phyloP scores from a whole-genome alignment of 2,888 invertebrate species.

The Melanargia galathea region DNA sequence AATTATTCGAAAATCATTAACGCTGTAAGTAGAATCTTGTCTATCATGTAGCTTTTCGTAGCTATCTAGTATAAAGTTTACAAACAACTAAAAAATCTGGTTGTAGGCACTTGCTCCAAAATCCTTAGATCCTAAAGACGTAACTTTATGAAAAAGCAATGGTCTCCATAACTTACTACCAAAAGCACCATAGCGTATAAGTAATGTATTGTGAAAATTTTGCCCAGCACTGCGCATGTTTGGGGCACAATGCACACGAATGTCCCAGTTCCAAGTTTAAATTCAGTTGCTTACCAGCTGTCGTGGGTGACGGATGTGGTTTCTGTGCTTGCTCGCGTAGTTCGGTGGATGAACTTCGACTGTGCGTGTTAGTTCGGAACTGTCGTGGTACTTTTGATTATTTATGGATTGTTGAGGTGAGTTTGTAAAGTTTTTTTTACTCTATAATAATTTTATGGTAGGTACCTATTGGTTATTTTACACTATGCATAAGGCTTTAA shows the following conservation, averaged over 20 bases:
- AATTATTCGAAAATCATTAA: no score
- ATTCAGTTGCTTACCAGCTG: slow-evolving; percentile 41
- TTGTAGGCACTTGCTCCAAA: no score
- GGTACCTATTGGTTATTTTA: neutral
- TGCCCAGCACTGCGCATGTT: slow-evolving; percentile 41
- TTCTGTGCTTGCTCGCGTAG: slow-evolving; percentile 31
- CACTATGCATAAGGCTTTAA: no score
- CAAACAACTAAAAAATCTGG: no score
- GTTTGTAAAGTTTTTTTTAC: neutral
- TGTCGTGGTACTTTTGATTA: slow-evolving; percentile 35
- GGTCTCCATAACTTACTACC: slow-evolving; percentile 25
- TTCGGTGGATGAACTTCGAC: slow-evolving; percentile 40
- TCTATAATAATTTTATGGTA: neutral
- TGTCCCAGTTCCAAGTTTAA: slow-evolving; percentile 40
- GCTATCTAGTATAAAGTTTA: no score
- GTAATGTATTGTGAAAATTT: slow-evolving; percentile 34
- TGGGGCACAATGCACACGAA: slow-evolving; percentile 40
- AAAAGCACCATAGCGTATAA: slow-evolving; percentile 16
- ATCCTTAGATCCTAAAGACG: no score
- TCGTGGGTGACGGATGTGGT: slow-evolving; percentile 36
- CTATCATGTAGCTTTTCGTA: no score
- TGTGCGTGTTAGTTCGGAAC: slow-evolving; percentile 43
- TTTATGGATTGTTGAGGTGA: slow-evolving; percentile 26
- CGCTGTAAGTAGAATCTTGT: no score
- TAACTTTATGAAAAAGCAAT: neutral